phyloP scores from a whole-genome alignment of 2,797 vertebrate species.

The Myotis myotis region DNA sequence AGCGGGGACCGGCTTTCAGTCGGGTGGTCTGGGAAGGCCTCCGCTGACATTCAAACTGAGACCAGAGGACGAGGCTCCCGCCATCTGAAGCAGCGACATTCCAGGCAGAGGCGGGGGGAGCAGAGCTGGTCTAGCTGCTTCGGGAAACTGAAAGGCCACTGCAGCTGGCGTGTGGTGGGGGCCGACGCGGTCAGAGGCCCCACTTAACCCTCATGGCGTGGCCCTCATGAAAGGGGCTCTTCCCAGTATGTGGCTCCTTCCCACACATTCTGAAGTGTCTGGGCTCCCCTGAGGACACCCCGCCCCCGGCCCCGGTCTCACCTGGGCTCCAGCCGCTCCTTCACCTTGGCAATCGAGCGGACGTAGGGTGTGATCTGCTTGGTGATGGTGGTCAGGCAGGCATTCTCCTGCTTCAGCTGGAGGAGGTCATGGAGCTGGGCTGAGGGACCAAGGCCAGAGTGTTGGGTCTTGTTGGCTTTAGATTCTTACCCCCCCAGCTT shows the following conservation, averaged over 20 bases:
- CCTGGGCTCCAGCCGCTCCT: constrained; percentile 95
- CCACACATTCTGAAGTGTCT: background rate
- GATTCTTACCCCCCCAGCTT: background rate
- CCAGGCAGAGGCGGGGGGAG: background rate
- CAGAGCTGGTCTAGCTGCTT: background rate
- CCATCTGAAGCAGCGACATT: background rate
- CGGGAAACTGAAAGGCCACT: background rate
- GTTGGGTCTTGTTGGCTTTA: background rate
- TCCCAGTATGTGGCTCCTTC: background rate
- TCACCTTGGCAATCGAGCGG: constrained; percentile 95
- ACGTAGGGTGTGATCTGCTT: constrained; percentile 94
- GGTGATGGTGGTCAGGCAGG: constrained; percentile 91
- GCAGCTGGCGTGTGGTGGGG: background rate
- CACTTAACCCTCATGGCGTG: background rate
- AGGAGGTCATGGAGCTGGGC: constrained; percentile 94
- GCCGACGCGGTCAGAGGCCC: background rate
- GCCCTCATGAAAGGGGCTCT: background rate
- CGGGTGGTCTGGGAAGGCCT: too few species aligned
- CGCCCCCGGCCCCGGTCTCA: constrained; percentile 62
- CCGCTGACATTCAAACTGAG: background rate
- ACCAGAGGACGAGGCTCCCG: background rate
- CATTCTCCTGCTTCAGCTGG: constrained; percentile 95
- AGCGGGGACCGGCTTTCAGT: background rate
- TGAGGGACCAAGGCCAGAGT: constrained; percentile 67
- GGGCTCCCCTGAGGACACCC: background rate